Evolutionary conservation across 1,140 invertebrate genomes (phyloP).

Genomic region (Venustaconcha ellipsiformis): DNA sequence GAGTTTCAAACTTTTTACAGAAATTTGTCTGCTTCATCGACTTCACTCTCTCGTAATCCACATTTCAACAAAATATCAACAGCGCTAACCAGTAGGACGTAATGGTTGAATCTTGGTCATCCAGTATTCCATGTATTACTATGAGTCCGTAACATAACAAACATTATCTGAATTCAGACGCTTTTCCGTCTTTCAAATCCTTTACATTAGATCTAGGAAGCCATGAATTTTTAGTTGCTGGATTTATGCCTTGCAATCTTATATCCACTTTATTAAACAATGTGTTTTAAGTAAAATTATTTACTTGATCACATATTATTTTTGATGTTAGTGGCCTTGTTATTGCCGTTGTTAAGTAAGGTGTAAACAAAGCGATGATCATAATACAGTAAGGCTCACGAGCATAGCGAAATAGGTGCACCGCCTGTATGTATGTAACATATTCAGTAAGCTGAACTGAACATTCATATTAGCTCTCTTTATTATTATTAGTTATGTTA

Average conservation of each 20-base stretch:
- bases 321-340: too few relatives aligned
- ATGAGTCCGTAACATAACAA: constrained; percentile 21
- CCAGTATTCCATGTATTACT: constrained; percentile 21
- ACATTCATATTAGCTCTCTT: too few relatives aligned
- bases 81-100: constrained; percentile 8
- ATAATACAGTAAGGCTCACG: too few relatives aligned
- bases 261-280: background rate
- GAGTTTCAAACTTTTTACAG: constrained; percentile 9
- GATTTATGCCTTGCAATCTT: constrained; percentile 4
- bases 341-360: too few relatives aligned
- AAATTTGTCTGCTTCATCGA: constrained; percentile 17
- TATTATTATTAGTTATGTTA: too few relatives aligned
- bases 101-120: constrained; percentile 11
- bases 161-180: constrained; percentile 28
- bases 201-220: background rate
- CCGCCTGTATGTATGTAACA: too few relatives aligned
- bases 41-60: background rate
- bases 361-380: too few relatives aligned
- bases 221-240: constrained; percentile 18
- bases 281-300: background rate
- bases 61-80: constrained; percentile 17
- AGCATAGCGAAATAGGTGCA: too few relatives aligned
- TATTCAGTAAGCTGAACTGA: too few relatives aligned
- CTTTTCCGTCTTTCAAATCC: constrained; percentile 34
- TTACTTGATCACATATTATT: background rate